phyloP scores from a whole-genome alignment of 1,140 invertebrate species.

The Leptonema lineaticorne region DNA sequence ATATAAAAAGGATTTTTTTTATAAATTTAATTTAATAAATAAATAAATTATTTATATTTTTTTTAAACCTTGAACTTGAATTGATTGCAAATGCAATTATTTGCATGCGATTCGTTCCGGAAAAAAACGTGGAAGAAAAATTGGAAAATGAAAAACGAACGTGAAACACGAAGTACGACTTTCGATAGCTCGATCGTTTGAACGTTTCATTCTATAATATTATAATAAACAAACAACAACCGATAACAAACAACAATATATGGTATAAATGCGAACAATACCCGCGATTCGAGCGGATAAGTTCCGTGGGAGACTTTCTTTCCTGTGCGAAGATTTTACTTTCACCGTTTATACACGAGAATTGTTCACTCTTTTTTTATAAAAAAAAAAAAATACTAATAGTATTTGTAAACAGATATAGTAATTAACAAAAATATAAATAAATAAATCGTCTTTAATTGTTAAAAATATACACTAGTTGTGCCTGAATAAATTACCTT shows the following conservation, averaged over 20 bases:
- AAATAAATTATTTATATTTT: not conserved
- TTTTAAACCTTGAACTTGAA: not conserved
- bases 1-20: too few species aligned
- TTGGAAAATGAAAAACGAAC: not conserved
- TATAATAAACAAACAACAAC: too few species aligned
- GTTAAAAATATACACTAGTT: too few species aligned
- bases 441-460: too few species aligned
- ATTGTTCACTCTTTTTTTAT: too few species aligned
- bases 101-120: not conserved
- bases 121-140: not conserved
- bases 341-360: slow-evolving; percentile 47
- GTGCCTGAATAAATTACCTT: too few species aligned
- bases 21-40: too few species aligned
- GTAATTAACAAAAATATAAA: too few species aligned
- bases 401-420: too few species aligned
- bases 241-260: too few species aligned
- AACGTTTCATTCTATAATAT: not conserved
- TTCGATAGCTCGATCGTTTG: not conserved
- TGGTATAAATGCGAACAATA: too few species aligned
- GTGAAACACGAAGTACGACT: not conserved
- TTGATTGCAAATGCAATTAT: not conserved
- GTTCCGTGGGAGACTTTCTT: slow-evolving; percentile 42
- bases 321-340: slow-evolving; percentile 49
- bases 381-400: too few species aligned
- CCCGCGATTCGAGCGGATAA: not conserved